Evolutionary conservation across 2,888 invertebrate genomes (phyloP).

Genomic region (Selenia dentaria): DNA sequence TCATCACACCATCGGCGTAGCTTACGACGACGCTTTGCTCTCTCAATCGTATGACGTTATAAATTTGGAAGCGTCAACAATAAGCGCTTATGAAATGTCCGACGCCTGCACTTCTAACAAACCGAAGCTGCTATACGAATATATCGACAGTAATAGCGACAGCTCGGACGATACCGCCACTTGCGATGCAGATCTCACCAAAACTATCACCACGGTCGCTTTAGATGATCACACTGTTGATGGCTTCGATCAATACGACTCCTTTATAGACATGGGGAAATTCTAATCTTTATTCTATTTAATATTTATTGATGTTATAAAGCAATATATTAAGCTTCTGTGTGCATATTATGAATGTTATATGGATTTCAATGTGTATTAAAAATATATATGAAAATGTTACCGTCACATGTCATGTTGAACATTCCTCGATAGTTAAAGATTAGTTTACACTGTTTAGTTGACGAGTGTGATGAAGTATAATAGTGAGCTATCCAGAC

Average conservation of each 20-base stretch:
- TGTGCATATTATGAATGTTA: constrained; percentile 49
- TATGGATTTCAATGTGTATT: constrained; percentile 43
- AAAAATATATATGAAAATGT: constrained; percentile 32
- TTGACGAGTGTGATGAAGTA: constrained; percentile 37
- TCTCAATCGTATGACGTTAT: constrained; percentile 67
- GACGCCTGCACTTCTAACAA: constrained; percentile 35
- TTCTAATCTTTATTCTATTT: constrained; percentile 52
- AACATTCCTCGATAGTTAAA: constrained; percentile 41
- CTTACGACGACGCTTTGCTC: constrained; percentile 70
- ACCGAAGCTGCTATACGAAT: constrained; percentile 55
- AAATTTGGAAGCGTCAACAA: constrained; percentile 50
- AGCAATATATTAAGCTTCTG: constrained; percentile 54
- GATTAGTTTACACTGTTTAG: constrained; percentile 12
- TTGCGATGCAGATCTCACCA: constrained; percentile 51
- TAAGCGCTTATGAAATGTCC: constrained; percentile 40
- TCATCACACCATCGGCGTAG: constrained; percentile 51
- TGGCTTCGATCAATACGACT: constrained; percentile 77
- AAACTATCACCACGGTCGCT: constrained; percentile 1
- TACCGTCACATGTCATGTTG: constrained; percentile 6
- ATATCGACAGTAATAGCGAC: constrained; percentile 69
- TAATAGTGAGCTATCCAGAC: constrained; percentile 66
- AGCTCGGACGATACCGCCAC: constrained; percentile 70
- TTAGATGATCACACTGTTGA: constrained; percentile 59
- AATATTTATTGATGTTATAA: constrained; percentile 36
- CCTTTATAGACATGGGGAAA: constrained; percentile 81